These are phyloP conservation scores for Ceratotherium simum DNA, from an alignment of 2,113 vertebrate genomes.

Conservation along the genomic window DNA sequence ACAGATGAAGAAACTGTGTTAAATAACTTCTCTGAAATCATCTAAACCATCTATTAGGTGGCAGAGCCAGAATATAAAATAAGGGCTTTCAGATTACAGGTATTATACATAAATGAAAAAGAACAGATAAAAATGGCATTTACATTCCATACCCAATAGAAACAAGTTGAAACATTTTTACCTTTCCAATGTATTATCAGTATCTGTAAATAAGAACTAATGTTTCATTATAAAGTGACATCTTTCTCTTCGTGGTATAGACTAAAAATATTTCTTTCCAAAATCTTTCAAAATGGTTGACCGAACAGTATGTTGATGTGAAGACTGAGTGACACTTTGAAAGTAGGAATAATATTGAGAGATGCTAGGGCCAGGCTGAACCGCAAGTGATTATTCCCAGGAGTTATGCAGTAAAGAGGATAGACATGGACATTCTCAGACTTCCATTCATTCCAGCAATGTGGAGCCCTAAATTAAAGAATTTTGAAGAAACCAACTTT, in stretches of 20 bases:
- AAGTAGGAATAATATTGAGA: not conserved
- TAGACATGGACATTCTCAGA: not conserved
- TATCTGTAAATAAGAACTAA: not conserved
- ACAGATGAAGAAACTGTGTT: not conserved
- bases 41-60: not conserved
- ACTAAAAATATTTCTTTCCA: not conserved
- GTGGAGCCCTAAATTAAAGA: not conserved
- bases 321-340: not conserved
- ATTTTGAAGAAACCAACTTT: not conserved
- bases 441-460: not conserved
- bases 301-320: not conserved
- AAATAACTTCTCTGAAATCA: not conserved
- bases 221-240: not conserved
- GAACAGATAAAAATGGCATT: not conserved
- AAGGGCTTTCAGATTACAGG: not conserved
- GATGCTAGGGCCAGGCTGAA: not conserved
- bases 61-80: not conserved
- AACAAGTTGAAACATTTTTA: not conserved
- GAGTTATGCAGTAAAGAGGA: not conserved
- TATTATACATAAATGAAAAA: not conserved
- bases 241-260: not conserved
- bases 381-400: not conserved
- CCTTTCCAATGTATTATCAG: not conserved
- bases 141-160: not conserved
- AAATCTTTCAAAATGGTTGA: not conserved